Conservation (phyloP, 1,140 invertebrate species). For the Anoplolepis gracilipes region DNA sequence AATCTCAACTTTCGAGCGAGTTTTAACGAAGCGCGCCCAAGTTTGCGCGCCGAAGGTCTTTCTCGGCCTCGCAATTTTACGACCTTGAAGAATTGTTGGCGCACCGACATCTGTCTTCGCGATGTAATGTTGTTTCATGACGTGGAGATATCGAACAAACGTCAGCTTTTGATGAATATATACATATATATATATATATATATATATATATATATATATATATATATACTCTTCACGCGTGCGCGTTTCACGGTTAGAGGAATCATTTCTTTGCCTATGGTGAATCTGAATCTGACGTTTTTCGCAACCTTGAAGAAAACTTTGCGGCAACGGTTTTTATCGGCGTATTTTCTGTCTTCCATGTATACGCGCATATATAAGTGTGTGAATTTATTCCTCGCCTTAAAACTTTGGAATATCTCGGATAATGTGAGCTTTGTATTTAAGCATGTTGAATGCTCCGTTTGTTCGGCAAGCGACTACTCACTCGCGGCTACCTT, state of each 20-base stretch:
- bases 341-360: not conserved
- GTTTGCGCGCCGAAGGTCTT: slow-evolving; percentile 19
- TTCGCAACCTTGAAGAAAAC: slow-evolving; percentile 32
- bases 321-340: not conserved
- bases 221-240: not conserved
- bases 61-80: slow-evolving; percentile 22
- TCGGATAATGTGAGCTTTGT: slow-evolving; percentile 50
- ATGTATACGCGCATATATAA: not conserved
- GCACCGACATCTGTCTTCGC: slow-evolving; percentile 1
- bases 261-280: not conserved
- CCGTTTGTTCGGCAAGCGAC: slow-evolving; percentile 7
- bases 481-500: slow-evolving; percentile 25
- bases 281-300: slow-evolving; percentile 10
- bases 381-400: not conserved
- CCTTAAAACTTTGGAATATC: not conserved
- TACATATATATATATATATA: too few relatives aligned
- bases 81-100: slow-evolving; percentile 22
- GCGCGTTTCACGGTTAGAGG: not conserved
- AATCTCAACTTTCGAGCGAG: slow-evolving; percentile 32
- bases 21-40: slow-evolving; percentile 28
- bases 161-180: not conserved
- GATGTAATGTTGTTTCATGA: not conserved
- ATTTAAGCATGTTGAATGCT: slow-evolving; percentile 27
- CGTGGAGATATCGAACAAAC: not conserved
- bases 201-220: too few relatives aligned